These are phyloP conservation scores for Notothenia coriiceps DNA, from an alignment of 2,113 vertebrate genomes.

Conservation along the genomic window DNA sequence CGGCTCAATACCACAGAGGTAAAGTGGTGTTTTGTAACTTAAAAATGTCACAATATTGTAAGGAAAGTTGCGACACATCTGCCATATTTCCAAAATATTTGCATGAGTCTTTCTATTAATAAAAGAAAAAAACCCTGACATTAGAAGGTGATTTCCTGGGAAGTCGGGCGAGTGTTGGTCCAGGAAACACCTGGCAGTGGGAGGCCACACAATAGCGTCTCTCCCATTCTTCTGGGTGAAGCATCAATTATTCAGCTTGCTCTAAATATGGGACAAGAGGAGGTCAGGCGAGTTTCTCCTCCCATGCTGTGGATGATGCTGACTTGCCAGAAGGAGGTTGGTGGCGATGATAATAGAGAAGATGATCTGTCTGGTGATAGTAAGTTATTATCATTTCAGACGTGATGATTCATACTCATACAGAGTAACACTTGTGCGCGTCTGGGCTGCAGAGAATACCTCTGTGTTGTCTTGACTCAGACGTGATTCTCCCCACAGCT, in stretches of 20 bases:
- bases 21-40: not conserved
- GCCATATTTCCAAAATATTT: not conserved
- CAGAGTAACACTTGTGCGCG: constrained; percentile 22
- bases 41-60: not conserved
- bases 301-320: constrained; percentile 57
- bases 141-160: not conserved
- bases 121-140: not conserved
- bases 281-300: constrained; percentile 61
- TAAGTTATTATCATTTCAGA: constrained; percentile 38
- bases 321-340: constrained; percentile 60
- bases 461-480: constrained; percentile 23
- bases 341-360: not conserved
- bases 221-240: constrained; percentile 42
- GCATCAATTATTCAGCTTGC: constrained; percentile 69
- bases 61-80: not conserved
- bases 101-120: not conserved
- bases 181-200: constrained; percentile 63
- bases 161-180: not conserved
- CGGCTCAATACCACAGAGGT: not conserved
- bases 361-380: constrained; percentile 23
- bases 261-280: constrained; percentile 72
- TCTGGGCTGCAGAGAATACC: constrained; percentile 2
- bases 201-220: constrained; percentile 53
- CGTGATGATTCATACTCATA: constrained; percentile 35
- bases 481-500: not conserved